Conservation (phyloP, 2,113 vertebrate species). For the Cepphus grylle region DNA sequence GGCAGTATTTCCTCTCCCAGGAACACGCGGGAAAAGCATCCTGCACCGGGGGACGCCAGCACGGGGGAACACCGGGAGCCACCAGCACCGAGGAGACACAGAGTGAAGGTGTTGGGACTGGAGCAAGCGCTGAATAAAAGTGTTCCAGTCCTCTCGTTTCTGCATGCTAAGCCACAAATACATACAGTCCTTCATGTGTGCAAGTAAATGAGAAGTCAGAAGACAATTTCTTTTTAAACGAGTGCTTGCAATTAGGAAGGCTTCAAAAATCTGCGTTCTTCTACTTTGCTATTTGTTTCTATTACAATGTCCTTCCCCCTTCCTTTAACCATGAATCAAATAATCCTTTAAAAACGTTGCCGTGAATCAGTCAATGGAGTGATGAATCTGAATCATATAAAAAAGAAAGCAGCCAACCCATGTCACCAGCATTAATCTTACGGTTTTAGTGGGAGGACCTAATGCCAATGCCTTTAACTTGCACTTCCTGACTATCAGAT, state of each 20-base stretch:
- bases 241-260: not conserved
- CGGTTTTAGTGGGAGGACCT: not conserved
- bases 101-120: not conserved
- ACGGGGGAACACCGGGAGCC: not conserved
- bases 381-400: conserved; percentile 11
- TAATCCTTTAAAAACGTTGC: conserved; percentile 2
- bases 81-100: not conserved
- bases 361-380: not conserved
- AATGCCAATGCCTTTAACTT: not conserved
- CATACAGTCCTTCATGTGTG: not conserved
- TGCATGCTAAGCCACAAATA: not conserved
- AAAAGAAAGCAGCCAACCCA: not conserved
- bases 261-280: not conserved
- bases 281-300: not conserved
- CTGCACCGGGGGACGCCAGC: accelerated
- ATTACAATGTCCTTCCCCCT: not conserved
- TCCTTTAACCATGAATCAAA: conserved; percentile 18
- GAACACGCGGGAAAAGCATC: not conserved
- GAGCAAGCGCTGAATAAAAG: not conserved
- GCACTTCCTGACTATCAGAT: not conserved
- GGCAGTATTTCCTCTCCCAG: not conserved
- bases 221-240: not conserved
- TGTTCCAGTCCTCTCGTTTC: not conserved
- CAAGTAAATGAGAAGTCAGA: not conserved
- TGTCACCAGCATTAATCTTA: not conserved